Conservation (phyloP, 1,140 invertebrate genomes). For the Drosophila serrata region DNA sequence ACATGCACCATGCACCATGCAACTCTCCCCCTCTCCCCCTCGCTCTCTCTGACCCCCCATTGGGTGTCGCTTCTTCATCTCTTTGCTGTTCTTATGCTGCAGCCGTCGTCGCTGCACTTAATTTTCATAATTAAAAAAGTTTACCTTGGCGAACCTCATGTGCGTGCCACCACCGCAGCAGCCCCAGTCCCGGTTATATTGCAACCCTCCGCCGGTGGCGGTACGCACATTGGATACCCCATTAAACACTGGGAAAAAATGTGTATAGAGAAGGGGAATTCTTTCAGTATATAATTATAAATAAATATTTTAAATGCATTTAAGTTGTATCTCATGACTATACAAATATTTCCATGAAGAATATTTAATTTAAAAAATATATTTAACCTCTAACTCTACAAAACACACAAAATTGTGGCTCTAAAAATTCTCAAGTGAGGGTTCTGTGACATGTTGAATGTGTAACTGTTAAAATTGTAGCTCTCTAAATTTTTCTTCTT, state of each 20-base stretch:
- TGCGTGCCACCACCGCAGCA: constrained; percentile 19
- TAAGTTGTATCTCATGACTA: neutral
- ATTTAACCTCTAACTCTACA: neutral
- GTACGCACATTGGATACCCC: constrained; percentile 63
- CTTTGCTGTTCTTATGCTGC: constrained; percentile 51
- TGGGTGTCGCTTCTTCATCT: constrained; percentile 55
- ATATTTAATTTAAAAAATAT: neutral
- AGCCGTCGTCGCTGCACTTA: constrained; percentile 72
- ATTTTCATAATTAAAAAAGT: constrained; percentile 83
- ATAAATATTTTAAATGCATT: too few relatives aligned
- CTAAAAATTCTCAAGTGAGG: neutral
- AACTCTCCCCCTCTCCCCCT: neutral
- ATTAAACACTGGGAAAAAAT: neutral
- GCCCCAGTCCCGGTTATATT: neutral
- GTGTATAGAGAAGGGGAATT: too few relatives aligned
- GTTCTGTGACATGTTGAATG: neutral
- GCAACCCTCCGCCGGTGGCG: neutral
- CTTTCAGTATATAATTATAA: too few relatives aligned
- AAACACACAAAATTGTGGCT: too few relatives aligned
- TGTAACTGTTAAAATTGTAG: neutral
- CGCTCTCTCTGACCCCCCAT: neutral
- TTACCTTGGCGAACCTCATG: constrained; percentile 72
- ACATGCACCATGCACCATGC: neutral
- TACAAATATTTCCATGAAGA: neutral
- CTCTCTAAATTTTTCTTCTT: neutral